Evolutionary conservation across 2,888 invertebrate genomes (phyloP).

Genomic region (Tuberolachnus salignus): DNA sequence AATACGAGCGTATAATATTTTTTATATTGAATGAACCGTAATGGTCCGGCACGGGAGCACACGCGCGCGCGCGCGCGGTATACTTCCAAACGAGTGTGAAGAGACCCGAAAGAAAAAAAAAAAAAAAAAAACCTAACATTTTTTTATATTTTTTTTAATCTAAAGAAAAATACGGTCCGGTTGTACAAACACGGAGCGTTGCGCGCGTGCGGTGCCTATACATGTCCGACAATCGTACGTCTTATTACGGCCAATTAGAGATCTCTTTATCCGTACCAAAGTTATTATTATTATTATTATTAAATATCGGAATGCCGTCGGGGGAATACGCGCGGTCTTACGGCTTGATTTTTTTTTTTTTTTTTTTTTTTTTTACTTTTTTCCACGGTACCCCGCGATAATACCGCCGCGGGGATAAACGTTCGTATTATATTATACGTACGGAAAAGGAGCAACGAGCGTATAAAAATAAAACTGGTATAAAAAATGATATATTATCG

Average conservation of each 20-base stretch:
- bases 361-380: too few species aligned
- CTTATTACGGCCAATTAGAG: constrained; percentile 52
- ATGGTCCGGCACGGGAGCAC: background rate
- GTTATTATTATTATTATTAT: constrained; percentile 6
- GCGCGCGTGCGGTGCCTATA: constrained; percentile 11
- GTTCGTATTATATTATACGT: background rate
- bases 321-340: background rate
- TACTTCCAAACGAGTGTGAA: background rate
- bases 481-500: constrained; percentile 51
- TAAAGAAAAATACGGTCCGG: background rate
- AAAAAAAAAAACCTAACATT: background rate
- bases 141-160: too few species aligned
- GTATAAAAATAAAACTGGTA: background rate
- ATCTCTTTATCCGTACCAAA: constrained; percentile 11
- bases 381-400: constrained; percentile 4
- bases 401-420: background rate
- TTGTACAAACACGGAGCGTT: constrained; percentile 13
- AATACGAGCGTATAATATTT: too few species aligned
- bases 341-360: too few species aligned
- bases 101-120: constrained; percentile 19
- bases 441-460: background rate
- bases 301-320: constrained; percentile 32
- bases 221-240: constrained; percentile 9
- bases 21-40: constrained; percentile 21
- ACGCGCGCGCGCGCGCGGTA: background rate